A percentile compares a stretch with the other conserved stretches of the same genome.
Conservation (phyloP, 2,113 vertebrate species). For the Tiliqua scincoides region DNA sequence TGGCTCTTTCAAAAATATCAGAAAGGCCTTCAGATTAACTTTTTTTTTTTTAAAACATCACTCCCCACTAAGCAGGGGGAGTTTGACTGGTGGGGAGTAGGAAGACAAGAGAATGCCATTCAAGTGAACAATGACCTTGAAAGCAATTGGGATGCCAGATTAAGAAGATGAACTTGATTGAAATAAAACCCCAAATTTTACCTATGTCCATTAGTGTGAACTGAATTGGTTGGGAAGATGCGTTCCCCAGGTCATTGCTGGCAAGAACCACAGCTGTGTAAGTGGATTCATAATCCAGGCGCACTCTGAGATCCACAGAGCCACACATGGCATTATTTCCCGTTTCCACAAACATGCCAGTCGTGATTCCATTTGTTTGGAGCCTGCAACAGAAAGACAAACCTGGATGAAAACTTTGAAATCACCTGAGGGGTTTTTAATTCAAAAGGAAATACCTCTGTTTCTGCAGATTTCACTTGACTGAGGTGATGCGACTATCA, state of each 20-base stretch:
- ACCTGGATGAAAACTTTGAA: rapidly evolving
- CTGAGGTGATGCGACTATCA: not conserved
- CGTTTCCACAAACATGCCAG: conserved; percentile 21
- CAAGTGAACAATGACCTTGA: not conserved
- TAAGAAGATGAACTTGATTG: not conserved
- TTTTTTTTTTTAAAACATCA: not conserved
- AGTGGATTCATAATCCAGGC: conserved; percentile 46
- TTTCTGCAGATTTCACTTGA: not conserved
- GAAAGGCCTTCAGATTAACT: not conserved
- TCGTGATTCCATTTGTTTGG: conserved; percentile 34
- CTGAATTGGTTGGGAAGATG: conserved; percentile 51
- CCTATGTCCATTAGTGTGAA: conserved; percentile 64
- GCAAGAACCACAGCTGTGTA: conserved; percentile 70
- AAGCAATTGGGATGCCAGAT: not conserved
- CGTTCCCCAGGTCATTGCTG: conserved; percentile 67
- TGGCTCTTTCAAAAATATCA: not conserved
- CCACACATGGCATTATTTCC: rapidly evolving
- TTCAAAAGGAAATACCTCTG: not conserved
- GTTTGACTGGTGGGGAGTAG: not conserved
- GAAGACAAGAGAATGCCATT: not conserved
- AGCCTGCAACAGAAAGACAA: conserved; percentile 62
- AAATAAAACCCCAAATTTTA: conserved; percentile 32
- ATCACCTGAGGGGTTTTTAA: not conserved
- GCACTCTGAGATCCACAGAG: conserved; percentile 44
- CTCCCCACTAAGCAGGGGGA: not conserved